Evolutionary conservation across 2,113 vertebrate species (phyloP).

Genomic region (Lepus timidus): DNA sequence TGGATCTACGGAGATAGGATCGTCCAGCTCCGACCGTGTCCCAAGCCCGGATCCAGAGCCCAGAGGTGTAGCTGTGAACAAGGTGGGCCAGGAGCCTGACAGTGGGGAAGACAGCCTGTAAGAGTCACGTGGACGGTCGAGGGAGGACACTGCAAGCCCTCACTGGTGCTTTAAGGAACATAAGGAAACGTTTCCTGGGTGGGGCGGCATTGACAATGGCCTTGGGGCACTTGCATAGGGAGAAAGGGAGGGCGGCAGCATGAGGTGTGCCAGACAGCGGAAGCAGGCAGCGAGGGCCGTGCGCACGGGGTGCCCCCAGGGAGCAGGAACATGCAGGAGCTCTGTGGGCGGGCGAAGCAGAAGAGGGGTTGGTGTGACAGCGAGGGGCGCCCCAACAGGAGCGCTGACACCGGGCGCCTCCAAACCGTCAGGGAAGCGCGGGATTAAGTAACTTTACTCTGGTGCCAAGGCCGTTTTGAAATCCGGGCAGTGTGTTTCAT

Average conservation of each 20-base stretch:
- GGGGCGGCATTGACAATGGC: neutral
- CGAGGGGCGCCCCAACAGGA: neutral
- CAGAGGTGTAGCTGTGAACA: too few relatives aligned
- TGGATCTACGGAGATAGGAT: neutral
- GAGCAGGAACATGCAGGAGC: neutral
- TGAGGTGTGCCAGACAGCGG: too few relatives aligned
- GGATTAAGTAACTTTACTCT: too few relatives aligned
- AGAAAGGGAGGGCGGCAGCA: neutral
- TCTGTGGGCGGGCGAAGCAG: neutral
- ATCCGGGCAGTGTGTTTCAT: too few relatives aligned
- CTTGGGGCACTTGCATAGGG: neutral
- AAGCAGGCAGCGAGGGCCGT: neutral
- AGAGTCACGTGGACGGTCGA: neutral
- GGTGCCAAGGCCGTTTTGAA: too few relatives aligned
- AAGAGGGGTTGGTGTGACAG: too few relatives aligned
- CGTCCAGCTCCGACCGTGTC: neutral
- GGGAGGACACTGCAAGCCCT: neutral
- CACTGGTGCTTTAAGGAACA: conserved; percentile 13
- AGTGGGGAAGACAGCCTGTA: neutral
- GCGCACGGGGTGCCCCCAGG: neutral
- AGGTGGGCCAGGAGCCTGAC: neutral
- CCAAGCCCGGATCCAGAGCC: neutral
- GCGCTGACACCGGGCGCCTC: too few relatives aligned
- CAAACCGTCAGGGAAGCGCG: too few relatives aligned
- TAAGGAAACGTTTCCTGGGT: neutral